phyloP scores from a whole-genome alignment of 1,140 invertebrate species.

The Drosophila seguyi region DNA sequence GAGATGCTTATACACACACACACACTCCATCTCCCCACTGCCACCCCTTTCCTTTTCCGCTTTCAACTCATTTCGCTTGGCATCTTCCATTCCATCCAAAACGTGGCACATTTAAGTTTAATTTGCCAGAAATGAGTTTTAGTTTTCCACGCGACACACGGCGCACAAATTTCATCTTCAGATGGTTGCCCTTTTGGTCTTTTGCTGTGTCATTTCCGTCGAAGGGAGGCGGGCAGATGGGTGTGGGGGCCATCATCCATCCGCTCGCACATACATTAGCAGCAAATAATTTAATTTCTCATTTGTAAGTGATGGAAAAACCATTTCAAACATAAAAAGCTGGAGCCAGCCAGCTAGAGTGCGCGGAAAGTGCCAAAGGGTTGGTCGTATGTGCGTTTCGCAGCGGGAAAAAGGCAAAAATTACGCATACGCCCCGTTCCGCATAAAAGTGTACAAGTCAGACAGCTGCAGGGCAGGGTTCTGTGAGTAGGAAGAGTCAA shows the following conservation, averaged over 20 bases:
- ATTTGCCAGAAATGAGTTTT: constrained; percentile 84
- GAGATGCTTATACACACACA: constrained; percentile 61
- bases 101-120: constrained; percentile 80
- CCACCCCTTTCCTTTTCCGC: constrained; percentile 34
- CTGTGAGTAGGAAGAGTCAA: constrained; percentile 12
- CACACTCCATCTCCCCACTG: not conserved
- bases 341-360: constrained; percentile 19
- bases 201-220: constrained; percentile 79
- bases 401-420: constrained; percentile 43
- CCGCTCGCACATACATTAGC: constrained; percentile 64
- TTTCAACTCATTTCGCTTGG: constrained; percentile 66
- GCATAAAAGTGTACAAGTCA: constrained; percentile 66
- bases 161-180: constrained; percentile 67
- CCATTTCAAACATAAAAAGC: constrained; percentile 58
- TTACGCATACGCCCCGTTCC: constrained; percentile 79
- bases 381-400: constrained; percentile 14
- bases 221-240: constrained; percentile 20
- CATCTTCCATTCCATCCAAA: constrained; percentile 44
- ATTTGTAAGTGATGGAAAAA: constrained; percentile 66
- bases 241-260: not conserved
- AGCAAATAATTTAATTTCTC: constrained; percentile 82
- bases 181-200: constrained; percentile 56
- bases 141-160: constrained; percentile 70
- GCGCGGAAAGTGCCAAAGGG: constrained; percentile 39
- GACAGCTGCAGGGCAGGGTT: constrained; percentile 40